Evolutionary conservation across 2,113 vertebrate species (phyloP), one percentile per base, ranked within the genome.

Genomic region (Cacatua alba): DNA sequence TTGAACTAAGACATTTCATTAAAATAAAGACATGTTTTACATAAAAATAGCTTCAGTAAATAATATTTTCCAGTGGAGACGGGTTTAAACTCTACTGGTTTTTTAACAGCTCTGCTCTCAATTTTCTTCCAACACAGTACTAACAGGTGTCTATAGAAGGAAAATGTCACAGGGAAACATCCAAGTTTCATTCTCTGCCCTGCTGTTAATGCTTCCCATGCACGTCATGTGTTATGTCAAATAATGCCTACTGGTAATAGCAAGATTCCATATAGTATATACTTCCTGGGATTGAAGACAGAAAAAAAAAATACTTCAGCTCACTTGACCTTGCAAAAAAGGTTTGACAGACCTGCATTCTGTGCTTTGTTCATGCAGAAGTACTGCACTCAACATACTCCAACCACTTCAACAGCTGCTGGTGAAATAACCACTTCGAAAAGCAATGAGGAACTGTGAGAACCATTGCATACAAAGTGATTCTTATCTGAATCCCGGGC

Each of bases 1-100:
- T 35, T 84, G 43, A 96, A 67, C 76, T 75, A 51, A 93, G 76
- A 93, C 67, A 75, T 60, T 86, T 88, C 72, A 86, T 77, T 88
- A 88, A 88, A 93, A 92, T 83, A 17, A 92, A 93, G 93, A 67
- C 43, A 60, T 35, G 4, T 52, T 79, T 92, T 59, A 82, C 4
- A 29, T 51, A 62, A 86, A 86, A 57, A 37, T 8, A 70, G 9
- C 41, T 70, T 63, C 23, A 69, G 7, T 41, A 86, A 88, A 80
- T 21, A 52, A 5, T 49, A 39, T 71, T 90, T 92, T 84, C 59
- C 64, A 67, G n/a, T 18, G 17, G 16, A 39, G 26, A 23, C 0
- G 19, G 18, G 11, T 63, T 93, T 74, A 31, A 92, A 46, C 19
- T 48, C 53, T 59, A 23, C 6, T 6, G 7, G 10, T 63, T 72